Evolutionary conservation across 2,888 invertebrate genomes (phyloP), one percentile per base, ranked within the genome.

Genomic region (Stictocephala bisonia): DNA sequence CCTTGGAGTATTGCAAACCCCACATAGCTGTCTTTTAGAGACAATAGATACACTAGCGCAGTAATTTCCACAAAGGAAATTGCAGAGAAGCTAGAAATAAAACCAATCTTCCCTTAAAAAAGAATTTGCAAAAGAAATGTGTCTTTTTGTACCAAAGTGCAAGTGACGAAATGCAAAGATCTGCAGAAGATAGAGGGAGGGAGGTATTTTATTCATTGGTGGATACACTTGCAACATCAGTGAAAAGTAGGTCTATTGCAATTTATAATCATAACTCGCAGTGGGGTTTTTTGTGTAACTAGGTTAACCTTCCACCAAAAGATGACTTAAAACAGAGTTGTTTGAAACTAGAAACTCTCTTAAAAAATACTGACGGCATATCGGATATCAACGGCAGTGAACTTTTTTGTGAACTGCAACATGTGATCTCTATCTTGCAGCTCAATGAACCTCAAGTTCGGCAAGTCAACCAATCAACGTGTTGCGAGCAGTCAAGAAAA

Each of bases 391-490:
- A 68, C 2, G 50, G 27, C 18, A 26, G 50, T 15, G 4, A 27
- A 48, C 13, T 50, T 27, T 24, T 22, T 27, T 18, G 40, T 68
- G 50, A 48, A 68, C 48, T 68, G 15, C 48, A 40, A 18, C 29
- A 60, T 60, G 31, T 29, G 6, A 60, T 29, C 15, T n/a, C n/a
- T n/a, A 15, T n/a, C 7, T 15, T 7, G 44, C n/a, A 44, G 15
- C 44, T 7, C 44, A 7, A 44, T 13, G n/a, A 48, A 48, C 18
- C 11, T 22, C 18, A 60, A 31, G 31, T 60, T 60, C 31, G 15
- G n/a, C n/a, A n/a, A n/a, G n/a, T n/a, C n/a, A n/a, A 60, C 60
- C 18, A 27, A 50, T 68, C 31, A 27, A 68, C 24, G 24, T 50
- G 51, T 40, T 50, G 50, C 27, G 24, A 29, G 22, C 11, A 24